A percentile compares a stretch with the other conserved stretches of the same genome.
phyloP scores from a whole-genome alignment of 2,797 vertebrate species.

The Zenarchopterus dispar region DNA sequence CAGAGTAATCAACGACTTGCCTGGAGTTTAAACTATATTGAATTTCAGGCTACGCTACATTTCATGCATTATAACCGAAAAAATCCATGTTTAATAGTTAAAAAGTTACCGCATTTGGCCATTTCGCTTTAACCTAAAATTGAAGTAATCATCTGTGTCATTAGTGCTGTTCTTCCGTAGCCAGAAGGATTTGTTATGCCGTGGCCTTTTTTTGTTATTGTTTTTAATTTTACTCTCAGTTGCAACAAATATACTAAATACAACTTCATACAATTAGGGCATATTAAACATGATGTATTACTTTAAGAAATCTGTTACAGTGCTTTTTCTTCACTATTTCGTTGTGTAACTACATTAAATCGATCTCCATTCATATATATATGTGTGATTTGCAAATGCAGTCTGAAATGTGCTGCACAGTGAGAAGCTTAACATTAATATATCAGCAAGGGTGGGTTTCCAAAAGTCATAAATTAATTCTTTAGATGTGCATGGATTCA shows the following conservation, averaged over 20 bases:
- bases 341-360: not conserved
- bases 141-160: no score
- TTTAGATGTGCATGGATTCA: no score
- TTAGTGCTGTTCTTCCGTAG: constrained; percentile 38
- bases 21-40: not conserved
- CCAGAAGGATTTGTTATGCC: constrained; percentile 51
- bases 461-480: no score
- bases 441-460: no score
- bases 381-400: no score
- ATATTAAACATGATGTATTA: constrained; percentile 30
- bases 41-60: not conserved
- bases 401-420: no score
- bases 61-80: not conserved
- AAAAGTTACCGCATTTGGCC: no score
- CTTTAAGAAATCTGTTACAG: constrained; percentile 15
- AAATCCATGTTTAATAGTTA: no score
- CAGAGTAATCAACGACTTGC: not conserved
- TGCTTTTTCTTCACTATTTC: constrained; percentile 4
- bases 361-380: not conserved
- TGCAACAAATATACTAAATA: constrained; percentile 52
- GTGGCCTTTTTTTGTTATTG: constrained; percentile 53
- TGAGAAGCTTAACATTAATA: no score
- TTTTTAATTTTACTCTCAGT: constrained; percentile 38
- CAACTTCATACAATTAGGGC: constrained; percentile 23
- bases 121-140: no score